Evolutionary conservation across 2,888 invertebrate genomes (phyloP).

Genomic region (Amblyteles armatorius): DNA sequence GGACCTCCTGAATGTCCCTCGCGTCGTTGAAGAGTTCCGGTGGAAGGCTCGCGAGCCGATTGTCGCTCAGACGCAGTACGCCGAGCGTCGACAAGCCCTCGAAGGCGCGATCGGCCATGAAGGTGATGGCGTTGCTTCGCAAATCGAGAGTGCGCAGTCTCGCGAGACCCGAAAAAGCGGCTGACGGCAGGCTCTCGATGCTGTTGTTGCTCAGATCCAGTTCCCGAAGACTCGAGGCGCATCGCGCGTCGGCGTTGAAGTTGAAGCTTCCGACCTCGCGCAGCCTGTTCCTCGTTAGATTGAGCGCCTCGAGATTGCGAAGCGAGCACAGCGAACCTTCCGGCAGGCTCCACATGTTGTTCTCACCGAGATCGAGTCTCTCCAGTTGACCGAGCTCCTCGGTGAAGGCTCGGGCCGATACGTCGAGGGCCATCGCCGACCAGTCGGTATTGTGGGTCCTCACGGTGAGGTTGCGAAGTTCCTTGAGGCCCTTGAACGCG

Average conservation of each 20-base stretch:
- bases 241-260: conserved; percentile 89
- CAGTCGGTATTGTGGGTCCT: conserved; percentile 94
- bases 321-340: conserved; percentile 92
- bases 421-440: conserved; percentile 92
- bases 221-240: conserved; percentile 89
- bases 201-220: conserved; percentile 92
- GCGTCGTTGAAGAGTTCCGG: conserved; percentile 93
- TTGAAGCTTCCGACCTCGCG: conserved; percentile 91
- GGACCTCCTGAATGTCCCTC: conserved; percentile 91
- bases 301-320: conserved; percentile 90
- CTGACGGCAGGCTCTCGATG: conserved; percentile 90
- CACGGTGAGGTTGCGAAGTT: conserved; percentile 92
- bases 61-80: conserved; percentile 92
- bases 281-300: conserved; percentile 92
- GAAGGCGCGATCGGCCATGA: conserved; percentile 92
- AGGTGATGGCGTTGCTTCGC: conserved; percentile 91
- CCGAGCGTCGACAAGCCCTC: conserved; percentile 91
- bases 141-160: conserved; percentile 91
- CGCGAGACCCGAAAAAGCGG: conserved; percentile 89
- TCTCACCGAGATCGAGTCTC: conserved; percentile 91
- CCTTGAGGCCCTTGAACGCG: conserved; percentile 92
- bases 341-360: conserved; percentile 92
- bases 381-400: conserved; percentile 91
- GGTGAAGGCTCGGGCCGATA: conserved; percentile 90
- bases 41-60: conserved; percentile 92